Percentiles rank a stretch among this genome's conserved stretches.
Conservation (phyloP, 2,797 vertebrate genomes). For the Acomys russatus region DNA sequence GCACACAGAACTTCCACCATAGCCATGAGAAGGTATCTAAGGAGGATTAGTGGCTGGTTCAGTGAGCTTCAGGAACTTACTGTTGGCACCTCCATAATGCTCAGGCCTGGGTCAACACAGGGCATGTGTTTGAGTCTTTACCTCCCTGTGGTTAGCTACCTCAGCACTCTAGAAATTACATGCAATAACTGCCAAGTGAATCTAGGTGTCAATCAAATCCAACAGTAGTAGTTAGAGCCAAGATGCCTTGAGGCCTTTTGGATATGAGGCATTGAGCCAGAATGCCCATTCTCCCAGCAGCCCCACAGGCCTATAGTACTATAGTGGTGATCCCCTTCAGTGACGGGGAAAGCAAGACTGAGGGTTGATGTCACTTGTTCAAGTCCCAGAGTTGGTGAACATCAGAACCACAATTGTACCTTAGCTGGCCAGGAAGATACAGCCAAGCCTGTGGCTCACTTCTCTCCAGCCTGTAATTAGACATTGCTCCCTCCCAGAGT, state of each 20-base stretch:
- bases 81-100: neutral
- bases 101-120: neutral
- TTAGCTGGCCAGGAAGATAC: neutral
- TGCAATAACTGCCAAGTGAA: neutral
- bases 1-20: neutral
- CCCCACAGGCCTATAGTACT: neutral
- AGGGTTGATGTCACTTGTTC: neutral
- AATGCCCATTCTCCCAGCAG: neutral
- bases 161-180: neutral
- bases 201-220: neutral
- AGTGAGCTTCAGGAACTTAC: too few species aligned
- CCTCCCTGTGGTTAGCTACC: neutral
- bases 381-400: neutral
- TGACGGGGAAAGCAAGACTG: neutral
- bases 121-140: neutral
- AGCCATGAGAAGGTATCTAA: neutral
- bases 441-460: neutral
- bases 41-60: neutral
- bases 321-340: neutral
- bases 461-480: neutral
- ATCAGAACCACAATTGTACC: neutral
- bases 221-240: neutral
- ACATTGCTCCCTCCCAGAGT: neutral
- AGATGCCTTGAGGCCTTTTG: neutral
- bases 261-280: neutral